Conservation (phyloP, 2,888 invertebrate species). For the Torymus tubicola region DNA sequence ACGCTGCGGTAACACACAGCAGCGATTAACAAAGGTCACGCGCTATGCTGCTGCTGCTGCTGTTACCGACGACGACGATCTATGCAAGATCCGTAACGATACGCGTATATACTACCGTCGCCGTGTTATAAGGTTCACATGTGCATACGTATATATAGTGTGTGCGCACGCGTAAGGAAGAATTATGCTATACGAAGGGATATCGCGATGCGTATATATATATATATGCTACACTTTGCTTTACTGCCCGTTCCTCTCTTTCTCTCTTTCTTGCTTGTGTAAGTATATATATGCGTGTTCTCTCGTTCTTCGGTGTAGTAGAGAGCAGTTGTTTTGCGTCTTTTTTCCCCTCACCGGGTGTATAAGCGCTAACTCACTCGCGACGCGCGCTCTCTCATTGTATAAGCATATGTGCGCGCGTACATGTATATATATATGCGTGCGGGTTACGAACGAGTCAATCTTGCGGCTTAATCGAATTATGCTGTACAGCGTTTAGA, state of each 20-base stretch:
- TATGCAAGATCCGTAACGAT: conserved; percentile 36
- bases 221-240: not conserved
- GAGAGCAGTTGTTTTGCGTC: not conserved
- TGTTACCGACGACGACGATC: conserved; percentile 15
- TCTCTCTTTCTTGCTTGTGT: conserved; percentile 14
- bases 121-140: conserved; percentile 25
- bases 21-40: conserved; percentile 32
- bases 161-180: not conserved
- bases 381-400: conserved; percentile 9
- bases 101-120: conserved; percentile 16
- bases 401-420: not conserved
- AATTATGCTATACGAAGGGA: conserved; percentile 7
- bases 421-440: no score
- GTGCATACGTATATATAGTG: no score
- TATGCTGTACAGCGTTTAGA: conserved; percentile 45
- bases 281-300: not conserved
- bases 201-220: not conserved
- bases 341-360: not conserved
- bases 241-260: not conserved
- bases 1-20: no score
- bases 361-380: not conserved
- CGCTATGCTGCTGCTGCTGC: not conserved
- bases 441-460: conserved; percentile 33
- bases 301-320: not conserved
- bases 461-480: conserved; percentile 51